These are phyloP conservation scores for Probaryconus sp. DNA, from an alignment of 1,140 invertebrate genomes.

Conservation along the genomic window DNA sequence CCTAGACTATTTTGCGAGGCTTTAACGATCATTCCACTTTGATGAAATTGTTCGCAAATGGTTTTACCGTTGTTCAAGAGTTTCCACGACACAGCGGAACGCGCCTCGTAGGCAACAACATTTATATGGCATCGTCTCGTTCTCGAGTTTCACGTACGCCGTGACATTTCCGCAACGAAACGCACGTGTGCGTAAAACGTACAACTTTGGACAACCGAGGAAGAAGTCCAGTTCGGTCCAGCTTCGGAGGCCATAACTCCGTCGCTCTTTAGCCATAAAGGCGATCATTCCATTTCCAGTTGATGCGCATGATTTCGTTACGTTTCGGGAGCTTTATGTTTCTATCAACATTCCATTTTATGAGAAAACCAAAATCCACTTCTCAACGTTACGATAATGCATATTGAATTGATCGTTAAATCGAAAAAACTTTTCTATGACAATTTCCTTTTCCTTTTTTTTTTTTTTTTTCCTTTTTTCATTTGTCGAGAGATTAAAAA, in stretches of 20 bases:
- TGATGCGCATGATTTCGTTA: slow-evolving; percentile 15
- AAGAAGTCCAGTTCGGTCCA: slow-evolving; percentile 38
- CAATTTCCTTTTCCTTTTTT: too few species aligned
- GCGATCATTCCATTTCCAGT: slow-evolving; percentile 23
- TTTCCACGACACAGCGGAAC: slow-evolving; percentile 18
- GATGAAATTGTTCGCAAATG: slow-evolving; percentile 46
- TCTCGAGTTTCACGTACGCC: slow-evolving; percentile 42
- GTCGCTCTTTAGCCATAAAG: slow-evolving; percentile 30
- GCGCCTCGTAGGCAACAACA: slow-evolving; percentile 38
- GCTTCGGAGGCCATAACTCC: slow-evolving; percentile 22
- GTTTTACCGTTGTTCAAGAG: slow-evolving; percentile 31
- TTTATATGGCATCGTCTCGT: slow-evolving; percentile 41
- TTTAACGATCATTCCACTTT: slow-evolving; percentile 37
- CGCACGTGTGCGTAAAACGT: background rate
- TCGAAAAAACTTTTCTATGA: too few species aligned
- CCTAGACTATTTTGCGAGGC: background rate
- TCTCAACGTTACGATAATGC: slow-evolving; percentile 13
- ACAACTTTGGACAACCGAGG: background rate
- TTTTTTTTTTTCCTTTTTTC: too few species aligned
- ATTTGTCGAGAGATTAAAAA: too few species aligned
- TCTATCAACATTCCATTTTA: slow-evolving; percentile 36
- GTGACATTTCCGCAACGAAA: slow-evolving; percentile 13
- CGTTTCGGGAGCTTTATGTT: slow-evolving; percentile 12
- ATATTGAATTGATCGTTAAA: slow-evolving; percentile 21
- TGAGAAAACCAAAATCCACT: slow-evolving; percentile 13